phyloP scores from a whole-genome alignment of 2,888 invertebrate genomes.

The Tetheella fluctuosa region DNA sequence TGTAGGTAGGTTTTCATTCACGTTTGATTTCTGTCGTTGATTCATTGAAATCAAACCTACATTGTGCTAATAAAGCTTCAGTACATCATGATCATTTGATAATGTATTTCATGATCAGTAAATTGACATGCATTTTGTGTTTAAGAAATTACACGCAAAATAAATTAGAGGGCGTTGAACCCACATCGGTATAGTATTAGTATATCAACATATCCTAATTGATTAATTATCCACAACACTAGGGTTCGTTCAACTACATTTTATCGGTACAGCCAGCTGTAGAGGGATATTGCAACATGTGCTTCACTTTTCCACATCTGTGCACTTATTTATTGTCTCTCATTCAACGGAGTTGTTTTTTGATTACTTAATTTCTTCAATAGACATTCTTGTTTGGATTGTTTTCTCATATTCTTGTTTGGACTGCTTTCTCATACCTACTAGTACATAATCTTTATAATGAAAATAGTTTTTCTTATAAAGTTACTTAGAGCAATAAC shows the following conservation, averaged over 20 bases:
- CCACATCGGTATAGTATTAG: background rate
- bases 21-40: constrained; percentile 45
- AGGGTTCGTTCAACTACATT: background rate
- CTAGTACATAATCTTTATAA: too few relatives aligned
- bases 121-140: too few relatives aligned
- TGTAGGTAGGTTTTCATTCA: constrained; percentile 22
- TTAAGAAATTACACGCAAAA: too few relatives aligned
- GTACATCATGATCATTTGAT: too few relatives aligned
- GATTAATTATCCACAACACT: background rate
- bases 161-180: too few relatives aligned
- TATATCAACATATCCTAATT: background rate
- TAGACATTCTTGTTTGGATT: too few relatives aligned
- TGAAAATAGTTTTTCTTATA: background rate
- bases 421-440: too few relatives aligned
- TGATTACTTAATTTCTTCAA: too few relatives aligned
- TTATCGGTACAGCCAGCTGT: background rate
- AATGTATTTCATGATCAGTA: too few relatives aligned
- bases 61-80: too few relatives aligned
- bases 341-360: background rate
- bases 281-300: background rate
- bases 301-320: background rate
- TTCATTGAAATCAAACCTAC: constrained; percentile 18
- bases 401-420: too few relatives aligned
- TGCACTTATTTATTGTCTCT: background rate
- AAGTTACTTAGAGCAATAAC: background rate